A percentile compares a stretch with the other conserved stretches of the same genome.
These are phyloP conservation scores for Dasypolia templi DNA, from an alignment of 2,888 invertebrate species.

Conservation along the genomic window DNA sequence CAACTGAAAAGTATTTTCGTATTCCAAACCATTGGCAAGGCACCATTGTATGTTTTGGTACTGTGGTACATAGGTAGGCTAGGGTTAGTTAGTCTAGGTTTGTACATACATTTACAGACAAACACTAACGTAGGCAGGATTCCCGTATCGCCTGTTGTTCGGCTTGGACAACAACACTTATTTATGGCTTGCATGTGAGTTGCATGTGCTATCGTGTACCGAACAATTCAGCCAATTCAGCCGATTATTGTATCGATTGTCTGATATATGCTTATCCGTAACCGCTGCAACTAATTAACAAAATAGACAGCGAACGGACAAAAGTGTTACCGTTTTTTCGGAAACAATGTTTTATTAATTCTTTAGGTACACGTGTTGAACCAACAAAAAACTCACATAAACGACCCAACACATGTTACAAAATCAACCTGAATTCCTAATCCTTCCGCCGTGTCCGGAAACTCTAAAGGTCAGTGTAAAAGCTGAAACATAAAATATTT, in stretches of 20 bases:
- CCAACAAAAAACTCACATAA: slow-evolving; percentile 21
- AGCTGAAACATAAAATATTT: slow-evolving; percentile 52
- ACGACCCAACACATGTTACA: slow-evolving; percentile 25
- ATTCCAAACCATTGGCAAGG: too few species aligned
- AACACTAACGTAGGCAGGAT: slow-evolving; percentile 25
- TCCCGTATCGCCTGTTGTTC: slow-evolving; percentile 51
- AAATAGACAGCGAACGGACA: neutral
- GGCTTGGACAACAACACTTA: slow-evolving; percentile 55
- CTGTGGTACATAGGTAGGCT: neutral
- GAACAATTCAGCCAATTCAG: slow-evolving; percentile 53
- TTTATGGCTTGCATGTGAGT: slow-evolving; percentile 57
- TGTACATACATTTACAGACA: slow-evolving; percentile 43
- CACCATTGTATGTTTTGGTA: neutral
- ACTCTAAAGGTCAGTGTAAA: slow-evolving; percentile 56
- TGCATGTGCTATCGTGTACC: slow-evolving; percentile 36
- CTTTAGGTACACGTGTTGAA: slow-evolving; percentile 9
- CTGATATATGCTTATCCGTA: slow-evolving; percentile 45
- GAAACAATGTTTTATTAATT: slow-evolving; percentile 44
- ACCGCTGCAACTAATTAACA: slow-evolving; percentile 33
- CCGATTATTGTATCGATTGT: slow-evolving; percentile 56
- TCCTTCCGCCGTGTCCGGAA: slow-evolving; percentile 48
- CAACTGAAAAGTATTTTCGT: neutral
- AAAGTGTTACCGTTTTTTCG: neutral
- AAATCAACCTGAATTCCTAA: slow-evolving; percentile 54
- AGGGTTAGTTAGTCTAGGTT: slow-evolving; percentile 11